Evolutionary conservation across 2,888 invertebrate species (phyloP), one percentile per base, ranked within the genome.

Genomic region (Diabrotica balteata): DNA sequence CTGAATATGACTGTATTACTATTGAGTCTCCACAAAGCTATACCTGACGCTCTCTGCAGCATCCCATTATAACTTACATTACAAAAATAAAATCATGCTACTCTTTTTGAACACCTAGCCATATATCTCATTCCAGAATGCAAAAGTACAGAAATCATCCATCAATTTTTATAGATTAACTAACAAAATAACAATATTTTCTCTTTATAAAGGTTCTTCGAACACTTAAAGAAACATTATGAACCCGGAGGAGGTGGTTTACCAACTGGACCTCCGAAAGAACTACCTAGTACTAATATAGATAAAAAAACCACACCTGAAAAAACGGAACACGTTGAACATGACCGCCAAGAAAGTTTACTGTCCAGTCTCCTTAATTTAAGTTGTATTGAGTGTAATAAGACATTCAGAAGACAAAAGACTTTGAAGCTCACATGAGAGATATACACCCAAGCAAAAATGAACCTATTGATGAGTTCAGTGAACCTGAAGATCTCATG

Each of bases 401-500:
- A 88, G 79, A 85, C 86, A 7, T 90, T 90, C 76, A 84, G 88
- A 67, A 87, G 89, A 61, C 89, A 90, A 79, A 90, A 88, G 77
- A 87, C 88, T 3, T 86, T 71, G 90, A 90, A 69, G 84, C 86
- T 0, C 90, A 91, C 77, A 84, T 89, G 73, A 86, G 87, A 71
- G 88, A 89, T 53, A 86, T 84, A 1, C 90, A 90, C 78, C 71
- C 72, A 42, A 84, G 81, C 45, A 85, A 85, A 75, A 80, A 82
- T 46, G 82, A 83, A 66, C 88, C 73, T 5, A 17, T 91, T 78
- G 89, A 89, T 71, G 94, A 94, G 82, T 94, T 94, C 81, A 93
- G 93, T 74, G 94, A 94, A 77, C 91, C 93, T 0, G 94, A 94
- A 81, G 94, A 94, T 83, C 88, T 94, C 82, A 91, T 94, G 89